Conservation (phyloP, 2,113 vertebrate genomes). For the Garra rufa region DNA sequence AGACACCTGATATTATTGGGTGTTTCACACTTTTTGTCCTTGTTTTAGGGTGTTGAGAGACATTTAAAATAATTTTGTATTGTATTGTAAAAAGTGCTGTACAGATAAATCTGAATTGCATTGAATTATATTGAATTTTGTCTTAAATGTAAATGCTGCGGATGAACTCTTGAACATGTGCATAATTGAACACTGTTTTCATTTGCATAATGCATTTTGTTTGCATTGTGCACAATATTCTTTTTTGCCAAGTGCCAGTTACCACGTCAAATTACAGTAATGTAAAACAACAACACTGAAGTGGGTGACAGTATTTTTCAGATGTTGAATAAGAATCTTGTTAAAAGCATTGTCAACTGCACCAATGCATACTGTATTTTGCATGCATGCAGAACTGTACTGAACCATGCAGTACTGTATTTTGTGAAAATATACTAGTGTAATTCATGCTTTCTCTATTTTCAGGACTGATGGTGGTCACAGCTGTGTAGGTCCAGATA, state of each 20-base stretch:
- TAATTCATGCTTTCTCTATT: constrained; percentile 17
- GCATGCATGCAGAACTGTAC: too few species aligned
- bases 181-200: not conserved
- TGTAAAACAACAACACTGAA: not conserved
- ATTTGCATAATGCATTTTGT: not conserved
- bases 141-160: not conserved
- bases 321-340: not conserved
- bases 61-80: not conserved
- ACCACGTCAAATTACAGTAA: not conserved
- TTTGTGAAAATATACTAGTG: not conserved
- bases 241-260: not conserved
- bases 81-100: not conserved
- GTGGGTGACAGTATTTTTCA: not conserved
- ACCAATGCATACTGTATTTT: too few species aligned
- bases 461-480: constrained; percentile 84
- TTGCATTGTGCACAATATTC: not conserved
- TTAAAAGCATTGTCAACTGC: not conserved
- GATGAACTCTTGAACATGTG: too few species aligned
- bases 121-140: not conserved
- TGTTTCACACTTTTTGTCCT: not conserved
- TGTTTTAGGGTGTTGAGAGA: not conserved
- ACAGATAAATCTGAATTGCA: not conserved
- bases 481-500: constrained; percentile 86
- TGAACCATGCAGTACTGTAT: not conserved
- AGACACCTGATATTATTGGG: not conserved